These are phyloP conservation scores for Penaeus indicus DNA, from an alignment of 1,140 invertebrate species.

Conservation along the genomic window DNA sequence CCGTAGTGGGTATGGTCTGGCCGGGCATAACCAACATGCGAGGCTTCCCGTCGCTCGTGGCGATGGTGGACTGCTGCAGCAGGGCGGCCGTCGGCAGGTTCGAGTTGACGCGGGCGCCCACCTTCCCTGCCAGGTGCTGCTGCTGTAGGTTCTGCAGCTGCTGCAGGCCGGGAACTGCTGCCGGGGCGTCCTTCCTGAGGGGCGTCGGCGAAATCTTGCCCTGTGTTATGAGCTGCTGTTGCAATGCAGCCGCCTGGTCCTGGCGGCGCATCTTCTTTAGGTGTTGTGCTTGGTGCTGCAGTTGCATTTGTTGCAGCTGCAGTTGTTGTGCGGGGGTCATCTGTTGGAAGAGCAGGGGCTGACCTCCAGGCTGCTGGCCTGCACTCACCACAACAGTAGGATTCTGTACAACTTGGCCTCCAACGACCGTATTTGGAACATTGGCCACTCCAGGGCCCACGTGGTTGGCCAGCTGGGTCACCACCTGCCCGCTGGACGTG, in stretches of 20 bases:
- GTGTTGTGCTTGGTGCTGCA: slow-evolving; percentile 65
- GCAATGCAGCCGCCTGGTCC: slow-evolving; percentile 62
- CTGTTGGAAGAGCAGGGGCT: slow-evolving; percentile 63
- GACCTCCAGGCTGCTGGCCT: slow-evolving; percentile 43
- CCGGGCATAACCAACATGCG: slow-evolving; percentile 52
- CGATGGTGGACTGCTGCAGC: slow-evolving; percentile 63
- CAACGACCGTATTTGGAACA: slow-evolving; percentile 29
- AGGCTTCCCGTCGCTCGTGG: slow-evolving; percentile 63
- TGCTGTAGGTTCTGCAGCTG: slow-evolving; percentile 49
- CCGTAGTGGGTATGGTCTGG: slow-evolving; percentile 38
- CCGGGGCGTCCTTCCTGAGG: slow-evolving; percentile 57
- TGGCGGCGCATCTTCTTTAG: slow-evolving; percentile 64
- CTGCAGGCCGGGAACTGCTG: slow-evolving; percentile 48
- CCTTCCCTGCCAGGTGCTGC: slow-evolving; percentile 52
- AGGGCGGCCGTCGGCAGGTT: slow-evolving; percentile 63
- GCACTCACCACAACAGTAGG: slow-evolving; percentile 47
- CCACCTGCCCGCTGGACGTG: slow-evolving; percentile 44
- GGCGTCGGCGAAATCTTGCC: slow-evolving; percentile 65
- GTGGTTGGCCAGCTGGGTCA: slow-evolving; percentile 50
- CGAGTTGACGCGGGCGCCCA: slow-evolving; percentile 49
- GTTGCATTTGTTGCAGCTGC: slow-evolving; percentile 65
- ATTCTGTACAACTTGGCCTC: slow-evolving; percentile 51
- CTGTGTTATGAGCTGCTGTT: slow-evolving; percentile 61
- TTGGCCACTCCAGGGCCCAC: slow-evolving; percentile 32
- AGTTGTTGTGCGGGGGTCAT: slow-evolving; percentile 66